A percentile compares a stretch with the other conserved stretches of the same genome.
These are phyloP conservation scores for Thamnaconus septentrionalis DNA, from an alignment of 2,113 vertebrate species.

Conservation along the genomic window DNA sequence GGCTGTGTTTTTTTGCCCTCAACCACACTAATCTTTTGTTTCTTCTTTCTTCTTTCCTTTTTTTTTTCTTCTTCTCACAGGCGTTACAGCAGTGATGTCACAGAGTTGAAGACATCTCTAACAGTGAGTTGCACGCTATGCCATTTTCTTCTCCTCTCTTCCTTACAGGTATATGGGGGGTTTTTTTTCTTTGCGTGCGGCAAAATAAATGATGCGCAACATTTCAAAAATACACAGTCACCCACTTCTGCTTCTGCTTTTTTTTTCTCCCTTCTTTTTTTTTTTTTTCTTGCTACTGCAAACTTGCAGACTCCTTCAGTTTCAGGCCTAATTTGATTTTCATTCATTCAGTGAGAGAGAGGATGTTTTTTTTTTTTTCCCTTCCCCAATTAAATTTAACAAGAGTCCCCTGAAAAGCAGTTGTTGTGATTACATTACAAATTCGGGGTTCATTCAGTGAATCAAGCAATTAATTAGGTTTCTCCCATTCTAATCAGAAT, in stretches of 20 bases:
- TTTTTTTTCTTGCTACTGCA: conserved; percentile 31
- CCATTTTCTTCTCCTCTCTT: too few relatives aligned
- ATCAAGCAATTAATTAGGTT: conserved; percentile 78
- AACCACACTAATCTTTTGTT: conserved; percentile 40
- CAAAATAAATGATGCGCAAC: too few relatives aligned
- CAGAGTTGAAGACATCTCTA: conserved; percentile 84
- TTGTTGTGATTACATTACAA: conserved; percentile 79
- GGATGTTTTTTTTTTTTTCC: conserved; percentile 50
- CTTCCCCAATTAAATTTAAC: conserved; percentile 75
- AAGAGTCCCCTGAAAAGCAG: conserved; percentile 76
- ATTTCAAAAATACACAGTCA: neutral
- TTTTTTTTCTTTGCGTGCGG: neutral
- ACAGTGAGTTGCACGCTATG: conserved; percentile 75
- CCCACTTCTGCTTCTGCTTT: conserved; percentile 2
- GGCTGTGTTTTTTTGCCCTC: conserved; percentile 38
- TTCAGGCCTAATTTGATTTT: conserved; percentile 76
- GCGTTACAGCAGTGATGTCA: conserved; percentile 86
- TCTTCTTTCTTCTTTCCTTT: too few relatives aligned
- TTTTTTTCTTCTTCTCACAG: conserved; percentile 70
- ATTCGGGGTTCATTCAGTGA: conserved; percentile 75
- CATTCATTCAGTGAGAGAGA: conserved; percentile 71
- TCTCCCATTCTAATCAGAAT: conserved; percentile 71
- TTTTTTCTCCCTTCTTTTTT: conserved; percentile 45
- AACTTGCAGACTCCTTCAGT: conserved; percentile 64
- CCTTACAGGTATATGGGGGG: conserved; percentile 1